Base-by-base conservation (phyloP, 35 echinoderm and acorn worm species). In the Apostichopus californicus region DNA sequence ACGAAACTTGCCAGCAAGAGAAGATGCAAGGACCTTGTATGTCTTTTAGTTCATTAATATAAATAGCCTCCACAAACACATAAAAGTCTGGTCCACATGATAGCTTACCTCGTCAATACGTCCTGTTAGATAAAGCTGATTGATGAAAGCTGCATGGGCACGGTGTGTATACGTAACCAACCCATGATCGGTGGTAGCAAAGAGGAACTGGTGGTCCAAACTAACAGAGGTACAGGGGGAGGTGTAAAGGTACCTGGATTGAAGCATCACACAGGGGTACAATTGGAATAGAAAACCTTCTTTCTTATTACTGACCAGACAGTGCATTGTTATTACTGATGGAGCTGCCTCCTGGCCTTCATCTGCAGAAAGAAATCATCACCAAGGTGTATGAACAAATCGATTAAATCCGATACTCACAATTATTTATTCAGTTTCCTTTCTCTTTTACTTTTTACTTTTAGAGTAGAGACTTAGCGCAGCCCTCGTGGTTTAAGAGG, bases 261-360 rank as follows among this genome's bases (percentile, higher is more conserved):
- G 89, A 14, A 91, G 71, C 79, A 78, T 11, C 22, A 91, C 75
- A 77, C 56, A 78, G 11, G 89, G 89, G 52, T 91, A 79, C 9
- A 91, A 79, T 56, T 91, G 89, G 52, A 79, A 91, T 4, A 91
- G 77, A 77, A 57, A 79, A 8, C 89, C 89, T 61, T 91, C 89
- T 26, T 91, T 91, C 0, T 9, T 59, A 12, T 91, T 91, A 79
- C 89, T 91, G 22, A 91, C 46, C 9, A 91, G 77, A 79, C 89
- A 91, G n/a, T 91, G 89, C 21, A 91, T 54, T 23, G 89, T 91
- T 12, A 57, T n/a, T 20, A 89, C 3, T 63, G 15, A 11, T 8
- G 57, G 8, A 9, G 15, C 18, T 21, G 0, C 81, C 18, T 81
- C 26, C 9, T 20, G 80, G n/a, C 21, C 71, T 75, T n/a, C 17